Conservation (phyloP, 2,888 invertebrate genomes). For the Oscheius sp. region DNA sequence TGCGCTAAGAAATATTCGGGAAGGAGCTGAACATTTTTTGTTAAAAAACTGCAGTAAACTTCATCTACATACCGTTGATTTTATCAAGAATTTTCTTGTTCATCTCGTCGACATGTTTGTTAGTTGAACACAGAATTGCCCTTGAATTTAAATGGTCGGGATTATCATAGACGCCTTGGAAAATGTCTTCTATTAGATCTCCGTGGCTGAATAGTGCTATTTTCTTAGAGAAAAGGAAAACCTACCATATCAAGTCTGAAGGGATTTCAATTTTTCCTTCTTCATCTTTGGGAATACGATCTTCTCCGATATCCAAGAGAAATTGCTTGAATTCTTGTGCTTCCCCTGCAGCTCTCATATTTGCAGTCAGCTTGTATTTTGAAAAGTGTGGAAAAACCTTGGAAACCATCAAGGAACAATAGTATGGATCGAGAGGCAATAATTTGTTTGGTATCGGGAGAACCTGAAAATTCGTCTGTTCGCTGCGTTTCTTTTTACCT, state of each 20-base stretch:
- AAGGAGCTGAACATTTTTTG: not conserved
- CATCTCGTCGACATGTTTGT: conserved; percentile 25
- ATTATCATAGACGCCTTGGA: conserved; percentile 11
- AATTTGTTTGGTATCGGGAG: conserved; percentile 39
- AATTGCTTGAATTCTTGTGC: conserved; percentile 22
- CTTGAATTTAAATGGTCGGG: conserved; percentile 4
- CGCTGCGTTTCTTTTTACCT: too few species aligned
- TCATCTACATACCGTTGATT: conserved; percentile 6
- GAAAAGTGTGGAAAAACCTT: conserved; percentile 24
- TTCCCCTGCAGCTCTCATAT: conserved; percentile 28
- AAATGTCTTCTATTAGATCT: conserved; percentile 22
- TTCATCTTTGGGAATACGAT: conserved; percentile 7
- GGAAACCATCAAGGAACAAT: conserved; percentile 32
- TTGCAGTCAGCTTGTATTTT: conserved; percentile 16
- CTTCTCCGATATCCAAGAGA: conserved; percentile 38
- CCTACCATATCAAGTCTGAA: not conserved
- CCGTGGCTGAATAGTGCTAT: not conserved
- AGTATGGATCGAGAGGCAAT: conserved; percentile 14
- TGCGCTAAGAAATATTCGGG: not conserved
- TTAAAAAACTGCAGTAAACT: too few species aligned
- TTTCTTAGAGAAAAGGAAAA: too few species aligned
- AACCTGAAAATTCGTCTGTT: too few species aligned
- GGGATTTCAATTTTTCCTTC: conserved; percentile 26
- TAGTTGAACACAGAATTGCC: conserved; percentile 37
- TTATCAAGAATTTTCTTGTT: conserved; percentile 32